phyloP scores from a whole-genome alignment of 2,797 vertebrate species.

The Sorex maritimensis region DNA sequence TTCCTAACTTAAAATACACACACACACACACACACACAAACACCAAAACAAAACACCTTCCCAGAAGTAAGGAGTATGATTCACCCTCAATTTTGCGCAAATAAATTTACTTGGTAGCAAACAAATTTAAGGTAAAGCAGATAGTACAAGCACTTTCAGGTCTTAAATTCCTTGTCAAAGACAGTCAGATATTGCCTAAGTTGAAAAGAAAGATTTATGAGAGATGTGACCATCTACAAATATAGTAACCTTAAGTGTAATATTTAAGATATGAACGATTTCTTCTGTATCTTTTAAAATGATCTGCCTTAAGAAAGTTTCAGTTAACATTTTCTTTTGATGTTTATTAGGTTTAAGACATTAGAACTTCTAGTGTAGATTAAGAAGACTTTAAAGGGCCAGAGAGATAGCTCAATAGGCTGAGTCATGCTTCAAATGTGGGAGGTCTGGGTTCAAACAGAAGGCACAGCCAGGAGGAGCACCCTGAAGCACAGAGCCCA shows the following conservation, averaged over 20 bases:
- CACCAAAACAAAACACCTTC: not conserved
- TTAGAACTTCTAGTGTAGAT: not conserved
- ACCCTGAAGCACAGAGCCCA: too few relatives aligned
- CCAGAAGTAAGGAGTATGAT: constrained; percentile 29
- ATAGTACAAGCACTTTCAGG: constrained; percentile 13
- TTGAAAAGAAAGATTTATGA: constrained; percentile 30
- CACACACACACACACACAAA: not conserved
- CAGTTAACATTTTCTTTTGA: constrained; percentile 58
- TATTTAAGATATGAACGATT: constrained; percentile 47
- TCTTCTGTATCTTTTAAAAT: constrained; percentile 60
- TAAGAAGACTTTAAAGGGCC: too few relatives aligned
- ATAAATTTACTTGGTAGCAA: constrained; percentile 20
- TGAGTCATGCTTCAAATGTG: too few relatives aligned
- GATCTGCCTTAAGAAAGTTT: constrained; percentile 35
- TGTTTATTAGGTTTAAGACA: constrained; percentile 59
- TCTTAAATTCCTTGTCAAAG: constrained; percentile 56
- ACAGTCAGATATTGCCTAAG: not conserved
- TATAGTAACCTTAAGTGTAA: constrained; percentile 29
- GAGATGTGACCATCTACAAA: constrained; percentile 14
- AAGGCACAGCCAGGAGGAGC: too few relatives aligned
- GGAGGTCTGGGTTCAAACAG: too few relatives aligned
- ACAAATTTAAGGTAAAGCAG: constrained; percentile 28
- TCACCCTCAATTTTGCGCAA: constrained; percentile 20
- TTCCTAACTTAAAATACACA: too few relatives aligned
- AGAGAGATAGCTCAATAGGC: too few relatives aligned